Conservation (phyloP, 2,797 vertebrate genomes). For the Eulemur coronatus region DNA sequence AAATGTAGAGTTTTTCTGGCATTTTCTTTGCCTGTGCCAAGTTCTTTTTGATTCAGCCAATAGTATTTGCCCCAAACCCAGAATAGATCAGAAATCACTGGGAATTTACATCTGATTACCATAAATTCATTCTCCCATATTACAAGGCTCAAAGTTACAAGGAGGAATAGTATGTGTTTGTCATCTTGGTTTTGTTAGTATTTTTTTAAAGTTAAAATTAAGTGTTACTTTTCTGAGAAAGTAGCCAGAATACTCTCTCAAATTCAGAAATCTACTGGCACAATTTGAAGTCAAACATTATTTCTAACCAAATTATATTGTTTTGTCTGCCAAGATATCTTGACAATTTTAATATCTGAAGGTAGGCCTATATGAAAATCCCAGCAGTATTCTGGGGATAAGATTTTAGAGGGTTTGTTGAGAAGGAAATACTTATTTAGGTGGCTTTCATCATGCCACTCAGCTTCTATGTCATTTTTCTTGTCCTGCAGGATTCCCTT, state of each 20-base stretch:
- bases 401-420: constrained; percentile 78
- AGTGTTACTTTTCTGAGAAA: constrained; percentile 57
- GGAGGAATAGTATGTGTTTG: constrained; percentile 26
- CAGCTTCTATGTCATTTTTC: constrained; percentile 69
- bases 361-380: constrained; percentile 75
- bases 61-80: constrained; percentile 5
- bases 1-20: constrained; percentile 7
- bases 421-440: constrained; percentile 78
- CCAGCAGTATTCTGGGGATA: constrained; percentile 81
- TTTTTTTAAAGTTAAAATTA: constrained; percentile 53
- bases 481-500: constrained; percentile 79
- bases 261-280: constrained; percentile 18
- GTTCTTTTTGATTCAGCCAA: constrained; percentile 17
- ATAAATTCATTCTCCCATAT: constrained; percentile 10
- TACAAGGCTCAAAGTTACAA: constrained; percentile 27
- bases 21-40: constrained; percentile 1
- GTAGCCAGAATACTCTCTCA: constrained; percentile 65
- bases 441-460: constrained; percentile 80
- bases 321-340: constrained; percentile 74
- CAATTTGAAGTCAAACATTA: constrained; percentile 64
- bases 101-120: constrained; percentile 59
- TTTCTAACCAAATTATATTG: constrained; percentile 77
- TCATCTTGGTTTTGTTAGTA: constrained; percentile 33
- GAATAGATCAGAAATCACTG: constrained; percentile 48
- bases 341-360: constrained; percentile 70